phyloP scores from a whole-genome alignment of 2,888 invertebrate species.

The Metallyticus violacea region DNA sequence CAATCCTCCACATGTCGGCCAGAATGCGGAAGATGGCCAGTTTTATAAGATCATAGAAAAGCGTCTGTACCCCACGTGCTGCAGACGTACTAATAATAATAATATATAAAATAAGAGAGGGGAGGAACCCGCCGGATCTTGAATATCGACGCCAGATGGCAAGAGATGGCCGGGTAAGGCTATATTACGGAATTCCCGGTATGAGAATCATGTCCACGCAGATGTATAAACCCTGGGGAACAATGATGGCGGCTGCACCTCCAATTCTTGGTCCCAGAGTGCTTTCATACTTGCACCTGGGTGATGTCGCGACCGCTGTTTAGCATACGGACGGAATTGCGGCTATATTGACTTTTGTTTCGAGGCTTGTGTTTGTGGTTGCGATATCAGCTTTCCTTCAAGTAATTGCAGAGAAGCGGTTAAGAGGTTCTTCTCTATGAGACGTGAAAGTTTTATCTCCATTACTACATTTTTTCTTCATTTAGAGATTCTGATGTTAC shows the following conservation, averaged over 20 bases:
- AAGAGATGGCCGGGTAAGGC: not conserved
- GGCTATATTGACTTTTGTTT: not conserved
- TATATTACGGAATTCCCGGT: not conserved
- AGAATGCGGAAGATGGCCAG: not conserved
- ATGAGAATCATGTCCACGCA: not conserved
- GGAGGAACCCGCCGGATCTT: not conserved
- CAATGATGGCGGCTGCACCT: not conserved
- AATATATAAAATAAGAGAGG: not conserved
- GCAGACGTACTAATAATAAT: not conserved
- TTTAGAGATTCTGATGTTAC: too few species aligned
- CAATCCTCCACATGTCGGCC: not conserved
- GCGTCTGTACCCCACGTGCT: not conserved
- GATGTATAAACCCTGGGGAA: not conserved
- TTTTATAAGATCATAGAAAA: conserved; percentile 4
- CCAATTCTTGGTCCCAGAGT: not conserved
- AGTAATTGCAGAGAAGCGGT: not conserved
- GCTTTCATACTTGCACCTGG: not conserved
- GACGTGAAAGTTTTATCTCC: too few species aligned
- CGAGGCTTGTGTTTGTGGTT: not conserved
- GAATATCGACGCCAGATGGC: conserved; percentile 3
- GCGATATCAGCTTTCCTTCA: not conserved
- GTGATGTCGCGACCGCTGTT: not conserved
- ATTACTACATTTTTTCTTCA: too few species aligned
- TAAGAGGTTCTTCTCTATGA: too few species aligned
- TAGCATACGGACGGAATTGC: not conserved